Base-by-base conservation (phyloP, 2,888 invertebrate genomes). In the Phalera bucephala region DNA sequence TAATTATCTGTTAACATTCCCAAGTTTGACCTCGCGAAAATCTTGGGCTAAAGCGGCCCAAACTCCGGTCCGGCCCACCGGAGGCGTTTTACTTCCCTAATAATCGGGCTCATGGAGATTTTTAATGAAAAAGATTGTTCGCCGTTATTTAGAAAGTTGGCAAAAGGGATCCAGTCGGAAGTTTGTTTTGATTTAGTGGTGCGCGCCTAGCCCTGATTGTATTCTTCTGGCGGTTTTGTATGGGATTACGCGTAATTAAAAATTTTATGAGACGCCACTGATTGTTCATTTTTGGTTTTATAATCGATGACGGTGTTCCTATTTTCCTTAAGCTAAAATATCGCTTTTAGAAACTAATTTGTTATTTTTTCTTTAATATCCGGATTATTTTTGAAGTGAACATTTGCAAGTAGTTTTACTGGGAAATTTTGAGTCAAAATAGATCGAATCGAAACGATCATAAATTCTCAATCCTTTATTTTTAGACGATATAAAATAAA, bases 1-100 rank as follows among this genome's bases (percentile, higher is more conserved):
- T 88, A 88, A 89, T 89, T 88, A 89, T 89, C 88, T 89, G 89
- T 88, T 88, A 88, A 89, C 87, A 89, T 86, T 85, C 78, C 81
- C 76, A 89, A 88, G 84, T 88, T 86, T 86, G 87, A 87, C 87
- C 87, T 80, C 84, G 84, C 78, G 80, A 70, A 83, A 84, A 86
- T 85, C 86, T 85, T 78, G 54, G 62, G 62, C 66, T 66, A 72
- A 75, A 64, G 75, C 74, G 78, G 69, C 69, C 66, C 67, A 67
- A 82, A 74, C 73, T 74, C 69, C 57, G 61, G 64, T 50, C 66
- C 62, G 62, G 70, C 71, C 71, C 74, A 78, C 86, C 84, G 79
- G 79, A 79, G 85, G 86, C 84, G 81, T 80, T 88, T 85, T 80
- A 78, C 83, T 81, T 79, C 77, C 78, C 80, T 84, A 84, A 87